Conservation (phyloP, 2,888 invertebrate species). For the Orchestes rusci region DNA sequence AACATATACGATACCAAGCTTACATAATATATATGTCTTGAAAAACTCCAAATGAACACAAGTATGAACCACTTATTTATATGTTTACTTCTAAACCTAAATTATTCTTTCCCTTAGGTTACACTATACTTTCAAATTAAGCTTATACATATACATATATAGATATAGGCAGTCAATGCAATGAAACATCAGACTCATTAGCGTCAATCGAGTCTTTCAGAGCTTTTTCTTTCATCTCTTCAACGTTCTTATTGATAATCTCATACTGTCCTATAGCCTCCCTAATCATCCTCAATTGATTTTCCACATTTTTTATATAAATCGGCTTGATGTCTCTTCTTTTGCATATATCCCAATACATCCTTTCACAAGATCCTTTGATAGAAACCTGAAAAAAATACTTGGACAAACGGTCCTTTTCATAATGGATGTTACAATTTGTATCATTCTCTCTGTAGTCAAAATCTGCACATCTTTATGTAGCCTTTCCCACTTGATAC, state of each 20-base stretch:
- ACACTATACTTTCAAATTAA: too few species aligned
- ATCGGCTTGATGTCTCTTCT: slow-evolving; percentile 21
- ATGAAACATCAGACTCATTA: slow-evolving; percentile 17
- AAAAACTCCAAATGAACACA: too few species aligned
- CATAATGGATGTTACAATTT: too few species aligned
- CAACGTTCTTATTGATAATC: slow-evolving; percentile 21
- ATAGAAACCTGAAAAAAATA: slow-evolving; percentile 20
- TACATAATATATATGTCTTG: too few species aligned
- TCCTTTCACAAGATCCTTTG: slow-evolving; percentile 19
- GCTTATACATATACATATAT: too few species aligned
- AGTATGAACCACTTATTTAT: too few species aligned
- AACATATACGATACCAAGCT: too few species aligned
- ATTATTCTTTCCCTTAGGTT: too few species aligned
- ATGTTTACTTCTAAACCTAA: too few species aligned
- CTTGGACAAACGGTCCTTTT: too few species aligned
- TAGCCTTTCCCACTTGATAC: slow-evolving; percentile 24
- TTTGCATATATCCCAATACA: slow-evolving; percentile 27
- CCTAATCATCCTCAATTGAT: slow-evolving; percentile 26
- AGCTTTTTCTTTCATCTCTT: slow-evolving; percentile 18
- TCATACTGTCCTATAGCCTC: slow-evolving; percentile 24
- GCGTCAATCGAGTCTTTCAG: slow-evolving; percentile 17
- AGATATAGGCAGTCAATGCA: too few species aligned
- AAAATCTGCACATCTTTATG: slow-evolving; percentile 13
- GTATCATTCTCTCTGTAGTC: slow-evolving; percentile 20
- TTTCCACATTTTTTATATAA: slow-evolving; percentile 17